Evolutionary conservation across 64 coral and sea anemone genomes (phyloP).

Genomic region (Exaiptasia diaphana): DNA sequence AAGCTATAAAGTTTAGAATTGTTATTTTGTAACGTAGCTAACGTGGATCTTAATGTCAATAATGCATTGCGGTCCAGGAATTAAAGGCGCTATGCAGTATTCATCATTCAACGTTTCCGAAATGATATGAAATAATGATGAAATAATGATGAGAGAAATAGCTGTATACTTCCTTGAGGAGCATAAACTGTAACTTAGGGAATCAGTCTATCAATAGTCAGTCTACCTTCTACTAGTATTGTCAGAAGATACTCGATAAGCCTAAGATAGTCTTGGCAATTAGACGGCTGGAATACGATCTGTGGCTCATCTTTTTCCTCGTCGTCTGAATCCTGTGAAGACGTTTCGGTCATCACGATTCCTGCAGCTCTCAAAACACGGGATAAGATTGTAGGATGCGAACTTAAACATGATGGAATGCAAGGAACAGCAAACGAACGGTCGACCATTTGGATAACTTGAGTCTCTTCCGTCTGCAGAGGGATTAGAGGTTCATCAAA

Average conservation of each 20-base stretch:
- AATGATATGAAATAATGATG: no score
- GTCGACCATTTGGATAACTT: slow-evolving; percentile 70
- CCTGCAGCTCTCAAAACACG: slow-evolving; percentile 62
- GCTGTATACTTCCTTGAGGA: no score
- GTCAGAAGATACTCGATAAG: slow-evolving; percentile 67
- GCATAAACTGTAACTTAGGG: no score
- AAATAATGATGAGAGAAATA: no score
- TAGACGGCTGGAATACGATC: slow-evolving; percentile 77
- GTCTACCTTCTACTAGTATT: slow-evolving; percentile 70
- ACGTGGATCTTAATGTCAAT: no score
- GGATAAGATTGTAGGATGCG: slow-evolving; percentile 48
- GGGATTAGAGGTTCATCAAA: background rate
- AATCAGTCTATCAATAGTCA: no score
- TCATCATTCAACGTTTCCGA: no score
- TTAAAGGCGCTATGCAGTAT: no score
- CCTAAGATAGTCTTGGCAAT: slow-evolving; percentile 53
- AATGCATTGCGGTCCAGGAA: no score
- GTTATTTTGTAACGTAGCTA: no score
- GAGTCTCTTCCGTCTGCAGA: slow-evolving; percentile 69
- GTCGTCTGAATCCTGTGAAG: slow-evolving; percentile 57
- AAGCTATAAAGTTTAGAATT: no score
- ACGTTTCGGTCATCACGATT: slow-evolving; percentile 40
- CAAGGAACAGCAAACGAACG: slow-evolving; percentile 55
- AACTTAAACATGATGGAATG: slow-evolving; percentile 42
- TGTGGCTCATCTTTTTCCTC: slow-evolving; percentile 63